A percentile compares a stretch with the other conserved stretches of the same genome.
phyloP scores from a whole-genome alignment of 2,113 vertebrate genomes.

The Columba livia region DNA sequence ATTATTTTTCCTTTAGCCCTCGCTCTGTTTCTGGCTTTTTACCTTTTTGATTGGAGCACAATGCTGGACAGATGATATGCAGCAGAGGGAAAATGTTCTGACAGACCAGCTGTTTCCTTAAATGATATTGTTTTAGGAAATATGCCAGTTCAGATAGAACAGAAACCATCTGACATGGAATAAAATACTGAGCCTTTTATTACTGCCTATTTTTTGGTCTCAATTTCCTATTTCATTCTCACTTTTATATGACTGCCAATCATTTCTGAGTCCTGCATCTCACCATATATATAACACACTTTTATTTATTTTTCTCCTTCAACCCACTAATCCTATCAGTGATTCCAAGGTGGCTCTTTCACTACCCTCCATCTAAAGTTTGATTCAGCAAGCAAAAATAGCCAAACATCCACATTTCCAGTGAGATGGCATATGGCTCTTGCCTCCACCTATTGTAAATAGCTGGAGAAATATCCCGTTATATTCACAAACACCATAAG shows the following conservation, averaged over 20 bases:
- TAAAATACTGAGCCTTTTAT: background rate
- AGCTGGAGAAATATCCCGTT: background rate
- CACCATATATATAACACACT: background rate
- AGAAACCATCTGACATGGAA: background rate
- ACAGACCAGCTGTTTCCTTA: conserved; percentile 13
- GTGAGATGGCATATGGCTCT: background rate
- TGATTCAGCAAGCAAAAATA: background rate
- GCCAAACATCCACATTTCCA: background rate
- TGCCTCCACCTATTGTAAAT: background rate
- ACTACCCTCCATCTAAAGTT: background rate
- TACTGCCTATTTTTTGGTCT: background rate
- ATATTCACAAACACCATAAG: background rate
- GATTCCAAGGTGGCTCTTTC: background rate
- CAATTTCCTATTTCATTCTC: background rate
- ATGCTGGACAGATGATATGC: background rate
- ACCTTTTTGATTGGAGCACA: background rate
- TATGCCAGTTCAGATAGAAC: background rate
- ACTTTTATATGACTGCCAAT: background rate
- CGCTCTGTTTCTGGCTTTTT: background rate
- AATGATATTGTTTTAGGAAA: conserved; percentile 35
- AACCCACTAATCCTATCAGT: background rate
- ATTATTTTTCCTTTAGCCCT: background rate
- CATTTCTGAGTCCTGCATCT: background rate
- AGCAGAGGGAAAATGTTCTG: background rate
- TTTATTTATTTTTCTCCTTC: background rate